phyloP scores from a whole-genome alignment of 2,888 invertebrate genomes.

The Melanostoma mellinum region DNA sequence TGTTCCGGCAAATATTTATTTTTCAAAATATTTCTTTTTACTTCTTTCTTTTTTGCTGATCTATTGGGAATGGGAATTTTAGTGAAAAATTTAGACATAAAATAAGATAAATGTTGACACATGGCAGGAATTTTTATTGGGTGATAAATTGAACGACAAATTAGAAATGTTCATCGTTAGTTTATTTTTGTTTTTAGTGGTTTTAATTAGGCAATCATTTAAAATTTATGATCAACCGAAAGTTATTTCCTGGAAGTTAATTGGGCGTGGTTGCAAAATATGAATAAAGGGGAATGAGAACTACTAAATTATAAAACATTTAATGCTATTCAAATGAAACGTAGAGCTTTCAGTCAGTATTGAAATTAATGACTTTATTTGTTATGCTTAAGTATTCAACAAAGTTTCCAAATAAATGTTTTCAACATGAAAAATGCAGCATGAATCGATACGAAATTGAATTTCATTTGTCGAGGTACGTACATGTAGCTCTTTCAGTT shows the following conservation, averaged over 20 bases:
- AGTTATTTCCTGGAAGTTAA: not conserved
- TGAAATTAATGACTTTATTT: too few species aligned
- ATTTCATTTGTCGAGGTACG: too few species aligned
- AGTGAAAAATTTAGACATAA: not conserved
- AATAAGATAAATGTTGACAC: not conserved
- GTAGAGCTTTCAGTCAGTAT: too few species aligned
- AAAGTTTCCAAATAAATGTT: too few species aligned
- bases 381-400: too few species aligned
- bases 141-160: not conserved
- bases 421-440: too few species aligned
- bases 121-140: not conserved
- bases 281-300: too few species aligned
- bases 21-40: constrained; percentile 21
- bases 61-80: not conserved
- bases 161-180: not conserved
- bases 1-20: constrained; percentile 39
- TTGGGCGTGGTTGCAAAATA: not conserved
- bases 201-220: constrained; percentile 6
- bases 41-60: not conserved
- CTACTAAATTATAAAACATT: too few species aligned
- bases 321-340: too few species aligned
- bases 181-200: not conserved
- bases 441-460: too few species aligned
- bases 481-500: too few species aligned
- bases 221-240: not conserved